Percentiles rank a stretch among this genome's conserved stretches.
These are phyloP conservation scores for Dryobates pubescens DNA, from an alignment of 2,797 vertebrate genomes.

Conservation along the genomic window DNA sequence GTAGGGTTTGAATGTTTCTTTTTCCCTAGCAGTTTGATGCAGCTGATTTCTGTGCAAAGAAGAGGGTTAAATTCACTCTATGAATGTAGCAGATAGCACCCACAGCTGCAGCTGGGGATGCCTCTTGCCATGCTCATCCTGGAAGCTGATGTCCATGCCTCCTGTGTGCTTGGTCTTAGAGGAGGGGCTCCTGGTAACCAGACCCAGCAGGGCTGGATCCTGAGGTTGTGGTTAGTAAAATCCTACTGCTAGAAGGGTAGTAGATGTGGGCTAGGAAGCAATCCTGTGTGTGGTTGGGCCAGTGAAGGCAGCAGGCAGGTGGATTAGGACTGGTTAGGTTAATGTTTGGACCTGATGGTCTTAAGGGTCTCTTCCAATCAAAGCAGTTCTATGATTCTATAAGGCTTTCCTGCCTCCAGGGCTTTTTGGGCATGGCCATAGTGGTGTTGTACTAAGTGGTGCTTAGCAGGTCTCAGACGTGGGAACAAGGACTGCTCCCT, in stretches of 20 bases:
- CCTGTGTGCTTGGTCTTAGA: background rate
- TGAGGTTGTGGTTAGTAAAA: background rate
- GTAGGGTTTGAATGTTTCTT: fast-evolving
- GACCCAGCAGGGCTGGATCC: background rate
- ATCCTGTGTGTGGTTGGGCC: fast-evolving
- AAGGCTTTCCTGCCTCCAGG: too few relatives aligned
- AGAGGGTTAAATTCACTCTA: fast-evolving
- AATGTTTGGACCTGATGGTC: too few relatives aligned
- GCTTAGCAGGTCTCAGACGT: too few relatives aligned
- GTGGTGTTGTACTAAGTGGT: too few relatives aligned
- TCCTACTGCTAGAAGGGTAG: background rate
- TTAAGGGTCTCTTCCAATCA: too few relatives aligned
- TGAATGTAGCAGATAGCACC: background rate
- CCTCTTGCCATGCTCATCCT: background rate
- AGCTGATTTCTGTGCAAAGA: background rate
- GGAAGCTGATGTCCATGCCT: too few relatives aligned
- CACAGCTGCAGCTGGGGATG: background rate
- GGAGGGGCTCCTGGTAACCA: background rate
- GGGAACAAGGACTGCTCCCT: too few relatives aligned
- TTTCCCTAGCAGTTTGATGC: background rate
- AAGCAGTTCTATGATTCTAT: too few relatives aligned
- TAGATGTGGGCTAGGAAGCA: background rate
- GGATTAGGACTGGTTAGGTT: too few relatives aligned
- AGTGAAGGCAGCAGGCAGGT: background rate
- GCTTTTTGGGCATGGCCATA: too few relatives aligned